Percentiles rank a stretch among this genome's conserved stretches.
phyloP scores from a whole-genome alignment of 2,113 vertebrate genomes.

The Poicephalus gulielmi region DNA sequence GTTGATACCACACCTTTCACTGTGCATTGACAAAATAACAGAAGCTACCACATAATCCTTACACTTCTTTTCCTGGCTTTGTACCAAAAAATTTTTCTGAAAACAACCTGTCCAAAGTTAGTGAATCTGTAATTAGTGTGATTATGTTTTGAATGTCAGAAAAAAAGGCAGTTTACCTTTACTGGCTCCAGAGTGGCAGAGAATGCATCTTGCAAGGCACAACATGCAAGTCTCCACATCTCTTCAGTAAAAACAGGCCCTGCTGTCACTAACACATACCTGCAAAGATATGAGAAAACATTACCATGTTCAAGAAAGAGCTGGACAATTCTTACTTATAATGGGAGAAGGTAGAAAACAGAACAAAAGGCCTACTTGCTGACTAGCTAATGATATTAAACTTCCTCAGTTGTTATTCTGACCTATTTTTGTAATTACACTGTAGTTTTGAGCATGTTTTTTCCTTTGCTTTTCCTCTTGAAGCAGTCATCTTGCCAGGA shows the following conservation, averaged over 20 bases:
- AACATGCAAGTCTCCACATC: constrained; percentile 97
- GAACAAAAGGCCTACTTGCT: not conserved
- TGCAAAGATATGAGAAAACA: constrained; percentile 26
- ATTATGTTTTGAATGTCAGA: not conserved
- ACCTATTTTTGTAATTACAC: not conserved
- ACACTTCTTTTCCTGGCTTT: not conserved
- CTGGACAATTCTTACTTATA: not conserved
- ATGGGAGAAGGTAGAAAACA: not conserved
- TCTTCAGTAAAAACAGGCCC: constrained; percentile 96
- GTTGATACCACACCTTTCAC: not conserved
- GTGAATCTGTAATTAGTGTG: not conserved
- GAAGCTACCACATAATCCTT: not conserved
- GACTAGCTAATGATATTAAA: not conserved
- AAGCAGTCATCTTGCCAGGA: not conserved
- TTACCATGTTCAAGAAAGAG: not conserved
- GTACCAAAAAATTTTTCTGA: not conserved
- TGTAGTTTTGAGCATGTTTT: not conserved
- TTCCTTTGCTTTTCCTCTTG: not conserved
- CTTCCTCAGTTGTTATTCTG: not conserved
- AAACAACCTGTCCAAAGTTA: not conserved
- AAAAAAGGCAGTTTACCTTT: constrained; percentile 80
- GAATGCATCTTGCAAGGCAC: constrained; percentile 94
- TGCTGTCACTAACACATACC: constrained; percentile 93
- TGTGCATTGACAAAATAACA: not conserved
- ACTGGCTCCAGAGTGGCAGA: constrained; percentile 94